Evolutionary conservation across 2,113 vertebrate genomes (phyloP).

Genomic region (Cisticola juncidis): DNA sequence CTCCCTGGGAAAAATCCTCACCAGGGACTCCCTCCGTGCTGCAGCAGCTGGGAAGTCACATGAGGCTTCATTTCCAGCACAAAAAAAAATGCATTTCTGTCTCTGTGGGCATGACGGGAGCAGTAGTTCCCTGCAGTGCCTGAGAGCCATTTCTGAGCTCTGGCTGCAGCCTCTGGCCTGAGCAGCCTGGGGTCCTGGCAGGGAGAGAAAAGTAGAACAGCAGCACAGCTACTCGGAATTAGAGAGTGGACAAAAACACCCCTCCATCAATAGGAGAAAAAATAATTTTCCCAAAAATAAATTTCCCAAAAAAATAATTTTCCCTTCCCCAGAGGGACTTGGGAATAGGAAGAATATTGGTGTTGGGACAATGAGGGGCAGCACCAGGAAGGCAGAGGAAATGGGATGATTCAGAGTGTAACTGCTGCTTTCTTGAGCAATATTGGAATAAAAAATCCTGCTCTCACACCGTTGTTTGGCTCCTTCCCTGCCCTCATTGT

Average conservation of each 20-base stretch:
- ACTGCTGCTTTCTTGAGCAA: background rate
- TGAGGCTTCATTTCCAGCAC: background rate
- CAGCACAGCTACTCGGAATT: background rate
- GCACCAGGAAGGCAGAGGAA: background rate
- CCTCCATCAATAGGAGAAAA: background rate
- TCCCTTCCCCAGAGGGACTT: background rate
- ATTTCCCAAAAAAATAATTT: too few relatives aligned
- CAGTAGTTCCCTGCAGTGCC: background rate
- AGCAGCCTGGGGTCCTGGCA: accelerated
- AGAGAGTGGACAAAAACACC: background rate
- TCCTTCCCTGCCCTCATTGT: background rate
- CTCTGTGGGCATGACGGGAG: constrained; percentile 5
- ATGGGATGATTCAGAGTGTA: background rate
- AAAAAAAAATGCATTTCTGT: background rate
- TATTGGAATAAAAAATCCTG: background rate
- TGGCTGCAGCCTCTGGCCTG: accelerated
- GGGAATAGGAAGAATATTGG: background rate
- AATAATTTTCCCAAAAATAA: too few relatives aligned
- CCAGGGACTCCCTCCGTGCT: background rate
- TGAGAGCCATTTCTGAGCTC: background rate
- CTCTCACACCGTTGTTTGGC: background rate
- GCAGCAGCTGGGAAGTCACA: constrained; percentile 27
- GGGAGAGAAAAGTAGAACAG: background rate
- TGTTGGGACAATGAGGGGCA: background rate
- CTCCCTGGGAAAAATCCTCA: background rate